phyloP scores from a whole-genome alignment of 2,113 vertebrate species.

The Cervus canadensis region DNA sequence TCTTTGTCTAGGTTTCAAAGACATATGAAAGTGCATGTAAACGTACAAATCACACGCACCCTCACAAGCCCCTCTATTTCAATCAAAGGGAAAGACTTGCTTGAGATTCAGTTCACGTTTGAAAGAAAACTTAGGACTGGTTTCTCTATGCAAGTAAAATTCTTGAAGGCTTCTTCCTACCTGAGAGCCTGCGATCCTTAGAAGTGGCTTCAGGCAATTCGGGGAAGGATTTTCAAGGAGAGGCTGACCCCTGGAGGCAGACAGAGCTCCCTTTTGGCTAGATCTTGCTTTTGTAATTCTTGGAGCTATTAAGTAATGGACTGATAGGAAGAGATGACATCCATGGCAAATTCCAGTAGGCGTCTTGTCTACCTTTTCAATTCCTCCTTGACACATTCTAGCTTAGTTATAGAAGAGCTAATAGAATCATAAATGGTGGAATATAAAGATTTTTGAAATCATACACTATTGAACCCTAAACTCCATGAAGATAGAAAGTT shows the following conservation, averaged over 20 bases:
- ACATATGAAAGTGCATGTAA: conserved; percentile 54
- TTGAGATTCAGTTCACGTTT: conserved; percentile 52
- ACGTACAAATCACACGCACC: not conserved
- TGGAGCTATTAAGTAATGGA: not conserved
- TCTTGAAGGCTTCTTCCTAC: conserved; percentile 53
- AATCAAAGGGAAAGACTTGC: conserved; percentile 59
- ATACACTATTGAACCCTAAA: not conserved
- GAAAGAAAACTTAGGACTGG: conserved; percentile 37
- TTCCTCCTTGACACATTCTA: not conserved
- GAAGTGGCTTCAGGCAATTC: conserved; percentile 15
- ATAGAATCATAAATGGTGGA: not conserved
- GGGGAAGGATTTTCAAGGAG: conserved; percentile 67
- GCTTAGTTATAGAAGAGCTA: not conserved
- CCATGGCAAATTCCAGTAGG: not conserved
- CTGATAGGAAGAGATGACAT: not conserved
- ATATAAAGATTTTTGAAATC: not conserved
- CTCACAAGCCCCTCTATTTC: conserved; percentile 15
- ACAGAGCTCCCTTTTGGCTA: conserved; percentile 31
- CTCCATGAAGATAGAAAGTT: not conserved
- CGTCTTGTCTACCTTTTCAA: not conserved
- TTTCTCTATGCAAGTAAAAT: conserved; percentile 52
- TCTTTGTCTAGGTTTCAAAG: conserved; percentile 72
- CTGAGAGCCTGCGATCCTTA: not conserved
- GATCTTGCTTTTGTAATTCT: not conserved
- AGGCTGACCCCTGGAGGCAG: conserved; percentile 74